Percentiles rank a stretch among this genome's conserved stretches.
phyloP scores from a whole-genome alignment of 2,113 vertebrate species.

The Neogobius melanostomus region DNA sequence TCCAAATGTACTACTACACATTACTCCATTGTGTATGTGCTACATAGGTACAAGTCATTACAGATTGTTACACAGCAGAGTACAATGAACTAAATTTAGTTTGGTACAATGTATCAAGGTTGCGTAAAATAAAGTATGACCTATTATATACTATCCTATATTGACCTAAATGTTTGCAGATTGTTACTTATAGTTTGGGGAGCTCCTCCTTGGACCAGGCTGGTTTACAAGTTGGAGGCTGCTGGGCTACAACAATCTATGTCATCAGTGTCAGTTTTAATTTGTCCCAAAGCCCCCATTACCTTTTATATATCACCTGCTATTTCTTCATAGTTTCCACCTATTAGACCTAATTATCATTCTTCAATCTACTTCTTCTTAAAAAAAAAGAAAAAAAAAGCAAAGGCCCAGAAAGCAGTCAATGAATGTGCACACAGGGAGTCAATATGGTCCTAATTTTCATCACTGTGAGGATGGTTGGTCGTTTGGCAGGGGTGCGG shows the following conservation, averaged over 20 bases:
- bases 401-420: conserved; percentile 72
- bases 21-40: too few species aligned
- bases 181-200: too few species aligned
- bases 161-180: too few species aligned
- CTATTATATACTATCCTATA: too few species aligned
- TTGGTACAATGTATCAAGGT: too few species aligned
- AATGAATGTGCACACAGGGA: conserved; percentile 45
- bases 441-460: conserved; percentile 79
- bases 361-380: conserved; percentile 79
- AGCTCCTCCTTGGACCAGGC: too few species aligned
- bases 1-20: too few species aligned
- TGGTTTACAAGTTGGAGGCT: too few species aligned
- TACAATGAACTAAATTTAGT: too few species aligned
- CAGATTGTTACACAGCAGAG: too few species aligned
- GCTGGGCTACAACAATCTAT: neutral
- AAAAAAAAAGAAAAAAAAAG: conserved; percentile 31
- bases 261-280: conserved; percentile 42
- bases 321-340: conserved; percentile 70
- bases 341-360: conserved; percentile 78
- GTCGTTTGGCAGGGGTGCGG: conserved; percentile 51
- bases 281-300: conserved; percentile 43
- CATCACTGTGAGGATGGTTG: conserved; percentile 59
- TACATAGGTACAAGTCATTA: too few species aligned
- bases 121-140: too few species aligned
- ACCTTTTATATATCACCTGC: conserved; percentile 52